phyloP scores from a whole-genome alignment of 2,113 vertebrate genomes.

The Alaudala cheleensis region DNA sequence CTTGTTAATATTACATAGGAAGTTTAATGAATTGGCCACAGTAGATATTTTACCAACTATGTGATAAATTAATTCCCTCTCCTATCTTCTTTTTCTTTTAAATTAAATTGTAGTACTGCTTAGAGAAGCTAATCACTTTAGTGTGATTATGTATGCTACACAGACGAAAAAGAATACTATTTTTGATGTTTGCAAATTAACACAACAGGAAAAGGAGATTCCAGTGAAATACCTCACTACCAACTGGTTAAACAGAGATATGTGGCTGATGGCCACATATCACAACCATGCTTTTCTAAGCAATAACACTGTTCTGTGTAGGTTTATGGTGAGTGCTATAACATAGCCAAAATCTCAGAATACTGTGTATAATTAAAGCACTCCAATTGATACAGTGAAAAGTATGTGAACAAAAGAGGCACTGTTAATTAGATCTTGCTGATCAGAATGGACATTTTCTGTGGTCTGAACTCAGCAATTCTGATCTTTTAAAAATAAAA shows the following conservation, averaged over 20 bases:
- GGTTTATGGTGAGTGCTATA: background rate
- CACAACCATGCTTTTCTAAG: background rate
- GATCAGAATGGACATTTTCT: background rate
- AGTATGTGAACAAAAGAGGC: background rate
- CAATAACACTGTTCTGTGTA: background rate
- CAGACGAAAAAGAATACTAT: background rate
- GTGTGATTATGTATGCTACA: background rate
- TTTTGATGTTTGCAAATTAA: background rate
- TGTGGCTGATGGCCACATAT: background rate
- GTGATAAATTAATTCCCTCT: background rate
- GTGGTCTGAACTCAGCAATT: background rate
- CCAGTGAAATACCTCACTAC: background rate
- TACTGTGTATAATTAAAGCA: background rate
- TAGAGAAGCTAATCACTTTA: background rate
- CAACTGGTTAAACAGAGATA: background rate
- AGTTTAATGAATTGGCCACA: background rate
- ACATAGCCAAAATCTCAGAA: background rate
- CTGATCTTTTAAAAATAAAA: background rate
- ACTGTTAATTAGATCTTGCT: background rate
- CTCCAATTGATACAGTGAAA: background rate
- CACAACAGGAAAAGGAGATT: background rate
- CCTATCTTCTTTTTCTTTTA: background rate
- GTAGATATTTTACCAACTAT: background rate
- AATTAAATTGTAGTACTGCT: background rate
- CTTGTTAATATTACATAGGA: background rate